These are phyloP conservation scores for Trachemys scripta DNA, from an alignment of 2,113 vertebrate species.

Conservation along the genomic window DNA sequence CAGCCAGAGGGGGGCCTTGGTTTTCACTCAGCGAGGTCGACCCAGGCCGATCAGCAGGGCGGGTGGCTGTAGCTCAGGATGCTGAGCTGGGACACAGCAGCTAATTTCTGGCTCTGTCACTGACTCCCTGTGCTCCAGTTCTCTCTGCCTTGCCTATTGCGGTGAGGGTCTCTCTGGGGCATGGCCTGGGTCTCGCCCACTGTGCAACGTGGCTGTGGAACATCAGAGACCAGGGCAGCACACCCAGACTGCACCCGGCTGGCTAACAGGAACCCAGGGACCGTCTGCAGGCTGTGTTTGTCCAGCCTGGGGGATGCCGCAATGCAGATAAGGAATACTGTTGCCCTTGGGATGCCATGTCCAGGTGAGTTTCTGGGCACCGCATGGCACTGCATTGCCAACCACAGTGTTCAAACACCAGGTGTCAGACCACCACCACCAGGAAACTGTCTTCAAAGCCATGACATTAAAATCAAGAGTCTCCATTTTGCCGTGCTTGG, in stretches of 20 bases:
- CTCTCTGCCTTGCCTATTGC: too few species aligned
- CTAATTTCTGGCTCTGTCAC: too few species aligned
- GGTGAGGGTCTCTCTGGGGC: not conserved
- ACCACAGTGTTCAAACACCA: not conserved
- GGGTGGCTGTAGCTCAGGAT: not conserved
- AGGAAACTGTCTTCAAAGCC: too few species aligned
- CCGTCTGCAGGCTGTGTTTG: not conserved
- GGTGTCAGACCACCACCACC: not conserved
- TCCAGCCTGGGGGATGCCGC: too few species aligned
- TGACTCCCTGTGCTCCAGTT: too few species aligned
- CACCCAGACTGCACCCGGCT: not conserved
- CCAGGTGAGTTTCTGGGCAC: not conserved
- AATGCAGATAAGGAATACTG: too few species aligned
- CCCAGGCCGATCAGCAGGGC: too few species aligned
- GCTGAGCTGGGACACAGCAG: not conserved
- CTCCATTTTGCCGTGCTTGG: not conserved
- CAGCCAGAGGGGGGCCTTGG: not conserved
- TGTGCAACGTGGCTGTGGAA: not conserved
- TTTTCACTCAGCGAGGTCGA: too few species aligned
- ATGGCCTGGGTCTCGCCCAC: too few species aligned
- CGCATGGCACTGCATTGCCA: not conserved
- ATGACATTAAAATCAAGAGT: not conserved
- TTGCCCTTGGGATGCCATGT: not conserved
- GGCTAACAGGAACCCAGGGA: not conserved
- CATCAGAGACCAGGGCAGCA: not conserved